Percentiles rank a stretch among this genome's conserved stretches.
Evolutionary conservation across 2,113 vertebrate genomes (phyloP).

Genomic region (Calyptomena viridis): DNA sequence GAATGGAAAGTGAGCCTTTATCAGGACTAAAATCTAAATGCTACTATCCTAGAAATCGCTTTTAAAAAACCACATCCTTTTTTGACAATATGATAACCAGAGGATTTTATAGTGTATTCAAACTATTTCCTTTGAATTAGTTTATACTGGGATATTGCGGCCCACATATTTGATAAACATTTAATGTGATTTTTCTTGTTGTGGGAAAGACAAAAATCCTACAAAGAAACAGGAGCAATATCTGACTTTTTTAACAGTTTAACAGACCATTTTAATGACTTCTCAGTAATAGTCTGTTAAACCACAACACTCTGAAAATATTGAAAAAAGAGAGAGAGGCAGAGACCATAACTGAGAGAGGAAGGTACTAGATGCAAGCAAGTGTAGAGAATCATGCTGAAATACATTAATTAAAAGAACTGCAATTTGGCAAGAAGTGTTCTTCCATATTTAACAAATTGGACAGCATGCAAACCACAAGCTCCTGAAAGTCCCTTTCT

Average conservation of each 20-base stretch:
- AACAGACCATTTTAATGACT: not conserved
- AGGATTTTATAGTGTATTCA: slow-evolving; percentile 11
- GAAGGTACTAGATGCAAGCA: not conserved
- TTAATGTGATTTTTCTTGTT: slow-evolving; percentile 17
- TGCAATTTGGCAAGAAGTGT: not conserved
- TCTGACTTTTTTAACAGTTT: not conserved
- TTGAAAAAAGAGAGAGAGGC: not conserved
- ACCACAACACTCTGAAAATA: not conserved
- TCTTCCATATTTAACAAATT: slow-evolving; percentile 64
- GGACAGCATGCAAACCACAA: slow-evolving; percentile 41
- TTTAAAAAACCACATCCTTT: slow-evolving; percentile 36
- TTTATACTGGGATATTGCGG: slow-evolving; percentile 4
- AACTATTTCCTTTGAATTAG: slow-evolving; percentile 36
- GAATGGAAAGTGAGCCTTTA: slow-evolving; percentile 84
- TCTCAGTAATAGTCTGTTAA: not conserved
- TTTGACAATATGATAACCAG: slow-evolving; percentile 10
- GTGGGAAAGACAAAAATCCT: not conserved
- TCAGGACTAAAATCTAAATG: slow-evolving; percentile 77
- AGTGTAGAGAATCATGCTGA: not conserved
- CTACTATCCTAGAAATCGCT: slow-evolving; percentile 56
- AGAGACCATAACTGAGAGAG: not conserved
- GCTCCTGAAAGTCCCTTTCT: slow-evolving; percentile 50
- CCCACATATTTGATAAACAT: not conserved
- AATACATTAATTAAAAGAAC: slow-evolving; percentile 25
- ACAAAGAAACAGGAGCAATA: not conserved